A percentile compares a stretch with the other conserved stretches of the same genome.
These are phyloP conservation scores for Naja naja DNA, from an alignment of 2,113 vertebrate species.

Conservation along the genomic window DNA sequence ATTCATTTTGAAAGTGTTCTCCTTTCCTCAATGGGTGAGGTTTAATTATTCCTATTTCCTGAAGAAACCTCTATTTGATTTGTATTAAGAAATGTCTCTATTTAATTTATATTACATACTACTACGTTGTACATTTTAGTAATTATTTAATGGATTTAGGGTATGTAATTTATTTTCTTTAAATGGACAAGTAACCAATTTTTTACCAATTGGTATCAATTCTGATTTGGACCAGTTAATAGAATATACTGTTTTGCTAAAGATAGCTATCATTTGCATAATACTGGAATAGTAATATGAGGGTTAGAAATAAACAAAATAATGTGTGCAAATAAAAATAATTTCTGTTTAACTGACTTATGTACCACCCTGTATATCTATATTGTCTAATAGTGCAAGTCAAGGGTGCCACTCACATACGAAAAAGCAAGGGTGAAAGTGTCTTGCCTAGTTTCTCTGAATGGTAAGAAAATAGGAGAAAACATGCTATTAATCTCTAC, in stretches of 20 bases:
- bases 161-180: not conserved
- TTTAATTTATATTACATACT: not conserved
- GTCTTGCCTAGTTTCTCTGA: not conserved
- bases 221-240: not conserved
- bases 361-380: not conserved
- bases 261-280: not conserved
- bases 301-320: not conserved
- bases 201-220: not conserved
- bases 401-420: not conserved
- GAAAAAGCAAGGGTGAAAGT: not conserved
- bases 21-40: not conserved
- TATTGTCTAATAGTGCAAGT: not conserved
- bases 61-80: not conserved
- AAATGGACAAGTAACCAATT: not conserved
- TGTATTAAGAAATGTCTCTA: not conserved
- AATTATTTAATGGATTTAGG: not conserved
- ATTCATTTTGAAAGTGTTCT: not conserved
- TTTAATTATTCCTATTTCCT: not conserved
- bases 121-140: not conserved
- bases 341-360: not conserved
- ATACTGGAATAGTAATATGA: not conserved
- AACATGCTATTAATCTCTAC: not conserved
- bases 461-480: not conserved
- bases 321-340: not conserved
- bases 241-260: not conserved